phyloP scores from a whole-genome alignment of 2,113 vertebrate species.

The Crotalus tigris region DNA sequence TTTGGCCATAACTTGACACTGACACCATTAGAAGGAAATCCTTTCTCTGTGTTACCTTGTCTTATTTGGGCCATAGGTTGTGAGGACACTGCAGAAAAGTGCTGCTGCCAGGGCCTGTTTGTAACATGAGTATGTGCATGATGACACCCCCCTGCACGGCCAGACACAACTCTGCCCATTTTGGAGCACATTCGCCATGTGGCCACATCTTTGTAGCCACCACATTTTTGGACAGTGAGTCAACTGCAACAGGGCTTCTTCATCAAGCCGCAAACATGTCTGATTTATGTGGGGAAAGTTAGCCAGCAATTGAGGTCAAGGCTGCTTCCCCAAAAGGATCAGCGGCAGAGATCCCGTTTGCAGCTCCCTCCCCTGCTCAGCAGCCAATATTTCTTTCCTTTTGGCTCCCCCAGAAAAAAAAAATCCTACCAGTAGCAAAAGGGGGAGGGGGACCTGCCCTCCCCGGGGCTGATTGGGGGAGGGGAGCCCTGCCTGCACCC shows the following conservation, averaged over 20 bases:
- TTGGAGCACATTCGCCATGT: constrained; percentile 29
- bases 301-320: constrained; percentile 36
- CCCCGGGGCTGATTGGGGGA: background rate
- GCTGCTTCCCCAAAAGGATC: constrained; percentile 4
- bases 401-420: background rate
- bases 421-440: background rate
- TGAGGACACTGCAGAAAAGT: too few species aligned
- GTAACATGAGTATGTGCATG: too few species aligned
- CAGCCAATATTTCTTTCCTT: accelerated
- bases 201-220: constrained; percentile 48
- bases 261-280: constrained; percentile 29
- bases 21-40: background rate
- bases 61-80: too few species aligned
- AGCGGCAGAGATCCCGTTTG: constrained; percentile 26
- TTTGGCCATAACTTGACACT: background rate
- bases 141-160: too few species aligned
- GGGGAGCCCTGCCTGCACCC: background rate
- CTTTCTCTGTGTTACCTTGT: background rate
- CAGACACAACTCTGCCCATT: background rate
- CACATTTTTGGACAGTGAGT: constrained; percentile 71
- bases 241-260: constrained; percentile 49
- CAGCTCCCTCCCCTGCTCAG: background rate
- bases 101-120: too few species aligned
- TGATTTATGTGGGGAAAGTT: constrained; percentile 47
- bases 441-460: background rate